Base-by-base conservation (phyloP, 2,113 vertebrate species). In the Trematocara macrostoma region DNA sequence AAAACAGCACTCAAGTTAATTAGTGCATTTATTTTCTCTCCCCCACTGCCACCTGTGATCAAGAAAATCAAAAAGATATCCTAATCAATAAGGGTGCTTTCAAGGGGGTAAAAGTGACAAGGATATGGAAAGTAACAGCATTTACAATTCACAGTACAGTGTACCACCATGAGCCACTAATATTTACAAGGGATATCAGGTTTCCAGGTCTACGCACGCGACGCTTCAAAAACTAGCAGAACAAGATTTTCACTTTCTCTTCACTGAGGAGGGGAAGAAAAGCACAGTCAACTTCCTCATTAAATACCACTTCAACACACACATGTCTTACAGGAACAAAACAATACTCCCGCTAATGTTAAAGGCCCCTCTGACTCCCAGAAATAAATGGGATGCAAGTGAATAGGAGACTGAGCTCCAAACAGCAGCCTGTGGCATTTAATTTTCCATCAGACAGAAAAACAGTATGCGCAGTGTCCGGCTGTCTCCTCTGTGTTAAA, bases 181-280 rank as follows among this genome's bases (percentile, higher is more conserved):
- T 83, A 67, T 93, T 91, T 89, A 94, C 91, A 92, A 56, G 82
- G 45, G 67, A 88, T 40, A 79, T 92, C 89, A 79, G 83, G 89
- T 93, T 93, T 89, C 92, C 40, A 61, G 78, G 78, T 91, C 87
- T 92, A 91, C 83, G 71, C 91, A 90, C 80, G 47, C 64, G 79
- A 87, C 64, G 26, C 89, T 88, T 89, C 78, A 79, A 57, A 92
- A 95, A 95, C 95, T 84, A 93, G 94, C 55, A 79, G 84, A 89
- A 92, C 95, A 83, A 93, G 89, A 94, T 93, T 94, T 92, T 87
- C 83, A 86, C 90, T 93, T 89, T 91, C 85, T 91, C 87, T 92
- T 93, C 91, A 89, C 82, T 87, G 90, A 87, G 67, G 91, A 84
- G 85, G 84, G 92, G 82, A 78, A 82, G 67, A 87, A 91, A 87